Conservation (phyloP, 2,888 invertebrate genomes). For the Cyclophora punctaria region DNA sequence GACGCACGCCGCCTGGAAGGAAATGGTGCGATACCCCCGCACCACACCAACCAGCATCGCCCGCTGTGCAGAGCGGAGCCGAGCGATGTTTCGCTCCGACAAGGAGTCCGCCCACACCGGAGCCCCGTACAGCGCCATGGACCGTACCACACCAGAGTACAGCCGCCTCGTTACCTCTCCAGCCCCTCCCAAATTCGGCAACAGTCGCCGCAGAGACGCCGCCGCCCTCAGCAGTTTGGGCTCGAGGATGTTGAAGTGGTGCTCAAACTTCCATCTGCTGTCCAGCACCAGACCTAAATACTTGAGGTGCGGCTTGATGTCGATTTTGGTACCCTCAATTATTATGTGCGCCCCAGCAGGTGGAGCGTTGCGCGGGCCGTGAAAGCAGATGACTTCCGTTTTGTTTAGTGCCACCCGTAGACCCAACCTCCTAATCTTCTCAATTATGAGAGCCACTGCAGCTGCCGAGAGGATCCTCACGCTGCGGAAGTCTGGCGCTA, state of each 20-base stretch:
- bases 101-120: too few species aligned
- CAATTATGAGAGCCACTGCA: constrained; percentile 4
- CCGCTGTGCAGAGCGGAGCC: too few species aligned
- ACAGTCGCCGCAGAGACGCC: neutral
- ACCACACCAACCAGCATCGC: too few species aligned
- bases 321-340: neutral
- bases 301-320: constrained; percentile 1
- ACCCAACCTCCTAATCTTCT: constrained; percentile 7
- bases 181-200: constrained; percentile 6
- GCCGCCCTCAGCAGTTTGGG: constrained; percentile 3
- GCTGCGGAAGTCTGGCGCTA: constrained; percentile 1
- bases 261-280: constrained; percentile 7
- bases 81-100: too few species aligned
- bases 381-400: constrained; percentile 6
- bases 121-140: too few species aligned
- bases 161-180: neutral
- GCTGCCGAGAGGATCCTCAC: constrained; percentile 7
- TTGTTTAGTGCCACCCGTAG: constrained; percentile 4
- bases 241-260: constrained; percentile 2
- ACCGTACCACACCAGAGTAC: constrained; percentile 1
- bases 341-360: neutral
- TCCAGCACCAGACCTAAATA: constrained; percentile 10
- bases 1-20: neutral
- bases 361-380: constrained; percentile 1
- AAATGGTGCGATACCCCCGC: too few species aligned